A percentile compares a stretch with the other conserved stretches of the same genome.
Conservation (phyloP, 2,888 invertebrate genomes). For the Melanchra persicariae region DNA sequence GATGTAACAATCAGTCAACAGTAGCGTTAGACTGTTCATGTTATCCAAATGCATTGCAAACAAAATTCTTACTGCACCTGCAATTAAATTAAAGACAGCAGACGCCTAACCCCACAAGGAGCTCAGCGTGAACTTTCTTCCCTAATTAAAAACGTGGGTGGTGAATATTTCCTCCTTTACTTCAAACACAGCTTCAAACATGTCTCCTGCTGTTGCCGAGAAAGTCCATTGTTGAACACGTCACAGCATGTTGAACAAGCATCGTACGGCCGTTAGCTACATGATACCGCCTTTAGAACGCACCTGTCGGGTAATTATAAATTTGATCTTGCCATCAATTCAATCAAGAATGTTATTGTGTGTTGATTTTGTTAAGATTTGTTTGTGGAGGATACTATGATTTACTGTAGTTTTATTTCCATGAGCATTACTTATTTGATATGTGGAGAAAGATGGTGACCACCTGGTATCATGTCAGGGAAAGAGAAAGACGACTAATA, state of each 20-base stretch:
- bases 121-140: slow-evolving; percentile 51
- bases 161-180: slow-evolving; percentile 44
- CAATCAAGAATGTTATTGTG: background rate
- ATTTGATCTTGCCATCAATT: slow-evolving; percentile 52
- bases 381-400: background rate
- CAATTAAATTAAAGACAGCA: slow-evolving; percentile 22
- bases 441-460: background rate
- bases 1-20: background rate
- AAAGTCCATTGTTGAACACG: slow-evolving; percentile 52
- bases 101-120: slow-evolving; percentile 21
- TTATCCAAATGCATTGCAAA: slow-evolving; percentile 16
- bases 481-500: background rate
- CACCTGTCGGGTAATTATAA: slow-evolving; percentile 54
- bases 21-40: no score
- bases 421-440: no score
- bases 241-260: slow-evolving; percentile 53
- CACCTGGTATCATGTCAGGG: background rate
- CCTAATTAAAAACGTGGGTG: slow-evolving; percentile 64
- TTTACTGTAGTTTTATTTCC: no score
- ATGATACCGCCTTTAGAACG: slow-evolving; percentile 22
- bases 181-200: slow-evolving; percentile 24
- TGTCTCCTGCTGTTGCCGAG: slow-evolving; percentile 57
- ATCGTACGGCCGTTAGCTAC: slow-evolving; percentile 25
- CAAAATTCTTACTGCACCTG: background rate
- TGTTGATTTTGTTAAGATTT: slow-evolving; percentile 10